Base-by-base conservation (phyloP, 2,113 vertebrate species). In the Sebastes schlegelii region DNA sequence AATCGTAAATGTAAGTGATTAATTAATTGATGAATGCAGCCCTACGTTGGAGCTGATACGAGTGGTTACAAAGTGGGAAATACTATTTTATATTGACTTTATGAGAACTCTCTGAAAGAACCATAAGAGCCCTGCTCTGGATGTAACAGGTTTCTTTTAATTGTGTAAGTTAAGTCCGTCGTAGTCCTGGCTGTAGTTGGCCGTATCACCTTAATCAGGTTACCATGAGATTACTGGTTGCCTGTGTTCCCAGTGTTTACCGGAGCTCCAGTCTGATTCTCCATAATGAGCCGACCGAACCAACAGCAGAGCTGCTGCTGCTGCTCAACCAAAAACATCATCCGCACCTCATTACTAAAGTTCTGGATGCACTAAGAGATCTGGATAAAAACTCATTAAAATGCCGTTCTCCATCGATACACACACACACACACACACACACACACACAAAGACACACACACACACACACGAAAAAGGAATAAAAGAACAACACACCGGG, bases 321-420 rank as follows among this genome's bases (percentile, higher is more conserved):
- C 65, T 3, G 58, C 71, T 84, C 63, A 40, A 79, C 70, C 81
- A 86, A 76, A 89, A 88, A 83, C 87, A 90, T 85, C 75, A 86
- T 92, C 80, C 61, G 82, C 62, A 73, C 42, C 84, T 88, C 81
- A 81, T 92, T 92, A 91, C 45, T 21, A 4, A 80, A 82, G 70
- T 65, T 83, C 72, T 90, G 86, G 66, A 91, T 78, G 86, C 76
- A 82, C 78, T 64, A 64, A 79, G 64, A 81, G 83, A 60, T 86
- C 87, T 85, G 68, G 68, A 83, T 71, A 79, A 83, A 83, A 86
- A 82, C 84, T 86, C 79, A 91, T 94, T 94, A 91, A 94, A 93
- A 94, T 90, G 81, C 92, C 87, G 80, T 93, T 94, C 90, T 86
- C 85, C 86, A 74, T 86, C 88, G 45, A 83, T 87, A 87, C 84